phyloP scores from a whole-genome alignment of 2,888 invertebrate species.

The Eupithecia dodoneata region DNA sequence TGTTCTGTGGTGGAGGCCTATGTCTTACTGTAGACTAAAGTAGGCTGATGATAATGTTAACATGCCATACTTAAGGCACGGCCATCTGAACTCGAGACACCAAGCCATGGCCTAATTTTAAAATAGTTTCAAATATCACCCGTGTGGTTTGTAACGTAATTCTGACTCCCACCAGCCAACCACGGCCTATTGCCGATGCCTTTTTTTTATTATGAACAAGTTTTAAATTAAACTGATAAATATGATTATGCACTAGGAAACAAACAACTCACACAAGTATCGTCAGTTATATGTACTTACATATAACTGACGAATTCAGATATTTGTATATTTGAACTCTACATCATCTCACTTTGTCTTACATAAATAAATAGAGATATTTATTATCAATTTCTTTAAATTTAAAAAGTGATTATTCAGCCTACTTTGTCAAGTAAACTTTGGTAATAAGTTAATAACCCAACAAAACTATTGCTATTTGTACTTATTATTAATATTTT shows the following conservation, averaged over 20 bases:
- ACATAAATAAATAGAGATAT: too few species aligned
- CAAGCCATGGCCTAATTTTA: constrained; percentile 37
- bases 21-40: too few species aligned
- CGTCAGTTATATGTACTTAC: not conserved
- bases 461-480: too few species aligned
- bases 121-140: constrained; percentile 32
- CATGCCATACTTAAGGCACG: not conserved
- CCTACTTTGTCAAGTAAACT: too few species aligned
- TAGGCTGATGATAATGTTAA: too few species aligned
- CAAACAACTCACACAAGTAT: not conserved
- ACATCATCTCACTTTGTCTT: too few species aligned
- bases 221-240: constrained; percentile 9
- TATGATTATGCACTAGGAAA: not conserved
- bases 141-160: constrained; percentile 41
- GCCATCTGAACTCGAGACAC: not conserved
- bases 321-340: too few species aligned
- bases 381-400: too few species aligned
- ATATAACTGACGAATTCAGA: not conserved
- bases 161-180: constrained; percentile 24
- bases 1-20: too few species aligned
- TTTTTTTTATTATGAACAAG: constrained; percentile 11
- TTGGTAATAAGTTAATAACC: too few species aligned
- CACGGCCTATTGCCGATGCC: constrained; percentile 27
- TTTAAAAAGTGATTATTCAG: too few species aligned
- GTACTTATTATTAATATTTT: too few species aligned